Evolutionary conservation across 1,140 invertebrate species (phyloP).

Genomic region (Neodiprion pinetum): DNA sequence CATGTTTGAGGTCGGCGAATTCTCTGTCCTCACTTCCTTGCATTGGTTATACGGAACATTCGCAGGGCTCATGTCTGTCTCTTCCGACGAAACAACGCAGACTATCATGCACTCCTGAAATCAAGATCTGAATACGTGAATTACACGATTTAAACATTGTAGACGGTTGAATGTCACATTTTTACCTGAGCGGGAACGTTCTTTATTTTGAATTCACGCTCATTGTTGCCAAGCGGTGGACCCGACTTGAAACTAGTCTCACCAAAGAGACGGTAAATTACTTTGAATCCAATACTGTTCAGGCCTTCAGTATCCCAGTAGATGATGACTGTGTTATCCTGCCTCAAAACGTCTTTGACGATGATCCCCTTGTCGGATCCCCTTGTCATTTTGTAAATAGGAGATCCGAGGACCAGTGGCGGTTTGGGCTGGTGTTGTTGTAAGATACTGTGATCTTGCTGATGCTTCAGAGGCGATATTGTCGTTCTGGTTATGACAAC

Average conservation of each 20-base stretch:
- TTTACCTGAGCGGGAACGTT: slow-evolving; percentile 85
- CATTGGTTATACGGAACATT: slow-evolving; percentile 87
- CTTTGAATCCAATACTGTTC: slow-evolving; percentile 86
- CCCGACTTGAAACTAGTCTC: slow-evolving; percentile 89
- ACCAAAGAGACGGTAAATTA: slow-evolving; percentile 89
- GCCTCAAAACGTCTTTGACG: slow-evolving; percentile 83
- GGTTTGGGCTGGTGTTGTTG: slow-evolving; percentile 66
- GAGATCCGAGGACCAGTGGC: slow-evolving; percentile 75
- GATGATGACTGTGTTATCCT: slow-evolving; percentile 88
- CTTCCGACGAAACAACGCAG: slow-evolving; percentile 89
- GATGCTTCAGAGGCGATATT: slow-evolving; percentile 47
- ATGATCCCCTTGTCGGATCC: slow-evolving; percentile 77
- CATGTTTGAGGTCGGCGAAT: slow-evolving; percentile 83
- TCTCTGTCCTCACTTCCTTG: slow-evolving; percentile 85
- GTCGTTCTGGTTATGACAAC: slow-evolving; percentile 58
- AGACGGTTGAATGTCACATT: background rate
- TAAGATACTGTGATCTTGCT: slow-evolving; percentile 38
- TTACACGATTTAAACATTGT: slow-evolving; percentile 14
- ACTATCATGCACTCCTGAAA: slow-evolving; percentile 89
- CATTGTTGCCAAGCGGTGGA: slow-evolving; percentile 83
- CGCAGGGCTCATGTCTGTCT: slow-evolving; percentile 83
- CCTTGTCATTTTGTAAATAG: slow-evolving; percentile 66
- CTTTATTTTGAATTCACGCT: slow-evolving; percentile 90
- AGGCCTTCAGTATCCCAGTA: slow-evolving; percentile 88
- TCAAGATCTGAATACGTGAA: slow-evolving; percentile 25